These are phyloP conservation scores for Helicoverpa armigera DNA, from an alignment of 1,140 invertebrate genomes.

Conservation along the genomic window DNA sequence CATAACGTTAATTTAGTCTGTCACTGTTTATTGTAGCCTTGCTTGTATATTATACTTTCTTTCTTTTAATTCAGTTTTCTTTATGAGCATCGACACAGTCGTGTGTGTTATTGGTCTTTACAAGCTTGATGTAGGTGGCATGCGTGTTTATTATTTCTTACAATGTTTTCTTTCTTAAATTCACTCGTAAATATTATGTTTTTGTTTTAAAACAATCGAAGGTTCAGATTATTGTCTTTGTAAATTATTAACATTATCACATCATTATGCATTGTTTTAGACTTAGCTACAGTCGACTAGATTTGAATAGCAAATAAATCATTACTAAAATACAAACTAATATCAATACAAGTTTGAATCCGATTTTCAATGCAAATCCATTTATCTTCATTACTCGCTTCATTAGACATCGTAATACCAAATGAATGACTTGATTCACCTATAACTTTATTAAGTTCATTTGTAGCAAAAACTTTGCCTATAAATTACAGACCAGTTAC, in stretches of 20 bases:
- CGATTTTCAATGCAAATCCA: slow-evolving; percentile 7
- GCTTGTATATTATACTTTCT: slow-evolving; percentile 9
- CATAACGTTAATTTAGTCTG: slow-evolving; percentile 45
- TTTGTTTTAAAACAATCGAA: background rate
- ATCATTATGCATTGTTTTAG: too few species aligned
- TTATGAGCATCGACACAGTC: background rate
- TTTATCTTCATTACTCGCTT: slow-evolving; percentile 31
- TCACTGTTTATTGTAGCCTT: slow-evolving; percentile 34
- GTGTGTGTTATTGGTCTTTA: background rate
- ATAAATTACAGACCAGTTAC: too few species aligned
- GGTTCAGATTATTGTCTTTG: too few species aligned
- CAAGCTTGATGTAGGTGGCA: background rate
- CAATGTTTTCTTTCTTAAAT: background rate
- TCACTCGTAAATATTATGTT: background rate
- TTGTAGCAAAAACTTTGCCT: too few species aligned
- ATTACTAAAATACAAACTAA: too few species aligned
- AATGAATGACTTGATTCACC: slow-evolving; percentile 18
- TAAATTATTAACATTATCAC: too few species aligned
- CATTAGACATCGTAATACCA: slow-evolving; percentile 22
- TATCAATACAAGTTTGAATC: too few species aligned
- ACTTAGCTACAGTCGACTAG: too few species aligned
- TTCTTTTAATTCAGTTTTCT: slow-evolving; percentile 6
- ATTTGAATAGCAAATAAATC: too few species aligned
- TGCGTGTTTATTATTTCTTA: background rate
- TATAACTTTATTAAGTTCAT: background rate